A percentile compares a stretch with the other conserved stretches of the same genome.
These are phyloP conservation scores for Heteromyza rotundicornis DNA, from an alignment of 2,888 invertebrate species.

Conservation along the genomic window DNA sequence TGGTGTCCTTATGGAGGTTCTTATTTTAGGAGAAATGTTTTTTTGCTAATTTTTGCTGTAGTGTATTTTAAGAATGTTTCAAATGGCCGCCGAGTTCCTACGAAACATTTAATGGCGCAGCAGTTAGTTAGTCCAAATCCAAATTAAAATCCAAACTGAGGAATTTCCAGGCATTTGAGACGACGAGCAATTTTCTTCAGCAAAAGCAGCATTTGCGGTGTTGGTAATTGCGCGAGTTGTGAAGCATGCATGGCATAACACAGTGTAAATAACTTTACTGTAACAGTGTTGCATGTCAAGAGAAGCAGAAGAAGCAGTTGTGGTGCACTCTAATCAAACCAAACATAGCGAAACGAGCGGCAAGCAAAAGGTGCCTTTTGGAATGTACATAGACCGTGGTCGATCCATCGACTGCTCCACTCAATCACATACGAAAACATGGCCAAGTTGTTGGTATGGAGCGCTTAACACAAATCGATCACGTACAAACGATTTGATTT, in stretches of 20 bases:
- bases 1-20: too few species aligned
- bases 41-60: too few species aligned
- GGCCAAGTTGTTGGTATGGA: background rate
- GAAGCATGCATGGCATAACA: background rate
- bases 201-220: too few species aligned
- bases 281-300: background rate
- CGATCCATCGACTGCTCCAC: background rate
- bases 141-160: too few species aligned
- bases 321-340: background rate
- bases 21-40: too few species aligned
- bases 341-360: background rate
- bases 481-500: constrained; percentile 33
- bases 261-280: too few species aligned
- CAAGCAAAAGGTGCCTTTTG: background rate
- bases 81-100: too few species aligned
- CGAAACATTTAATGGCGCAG: too few species aligned
- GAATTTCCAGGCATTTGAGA: too few species aligned
- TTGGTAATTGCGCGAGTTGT: background rate
- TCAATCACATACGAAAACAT: background rate
- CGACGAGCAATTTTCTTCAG: background rate
- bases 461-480: constrained; percentile 20
- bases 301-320: background rate
- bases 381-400: background rate
- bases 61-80: too few species aligned
- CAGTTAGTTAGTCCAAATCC: too few species aligned